Conservation (phyloP, 2,113 vertebrate species). For the Anoura caudifer region DNA sequence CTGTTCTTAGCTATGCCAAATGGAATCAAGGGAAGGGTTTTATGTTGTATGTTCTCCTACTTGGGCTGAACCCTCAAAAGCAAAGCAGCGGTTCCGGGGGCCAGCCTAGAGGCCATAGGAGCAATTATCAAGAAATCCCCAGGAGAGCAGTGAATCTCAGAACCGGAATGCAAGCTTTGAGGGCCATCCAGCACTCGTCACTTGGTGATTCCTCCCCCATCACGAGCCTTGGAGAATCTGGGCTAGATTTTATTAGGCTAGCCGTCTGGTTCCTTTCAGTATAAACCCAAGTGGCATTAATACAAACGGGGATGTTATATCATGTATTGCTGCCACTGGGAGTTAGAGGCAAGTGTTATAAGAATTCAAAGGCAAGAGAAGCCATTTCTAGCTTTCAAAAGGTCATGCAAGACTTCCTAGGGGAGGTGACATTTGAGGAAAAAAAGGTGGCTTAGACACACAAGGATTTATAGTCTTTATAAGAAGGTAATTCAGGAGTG, state of each 20-base stretch:
- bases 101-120: not conserved
- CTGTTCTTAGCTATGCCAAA: not conserved
- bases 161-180: not conserved
- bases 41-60: not conserved
- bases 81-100: not conserved
- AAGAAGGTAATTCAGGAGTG: not conserved
- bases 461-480: not conserved
- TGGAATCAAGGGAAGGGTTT: not conserved
- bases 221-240: not conserved
- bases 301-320: not conserved
- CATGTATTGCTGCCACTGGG: not conserved
- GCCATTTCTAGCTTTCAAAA: not conserved
- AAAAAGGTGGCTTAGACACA: not conserved
- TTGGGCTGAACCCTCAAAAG: not conserved
- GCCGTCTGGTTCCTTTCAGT: conserved; percentile 16
- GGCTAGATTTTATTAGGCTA: conserved; percentile 19
- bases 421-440: not conserved
- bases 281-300: not conserved
- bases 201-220: not conserved
- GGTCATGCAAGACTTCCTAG: not conserved
- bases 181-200: not conserved
- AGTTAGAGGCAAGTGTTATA: not conserved
- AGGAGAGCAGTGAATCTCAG: not conserved
- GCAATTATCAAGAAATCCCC: not conserved
- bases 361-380: conserved; percentile 32